Evolutionary conservation across 2,113 vertebrate genomes (phyloP), one percentile per base, ranked within the genome.

Genomic region (Vombatus ursinus): DNA sequence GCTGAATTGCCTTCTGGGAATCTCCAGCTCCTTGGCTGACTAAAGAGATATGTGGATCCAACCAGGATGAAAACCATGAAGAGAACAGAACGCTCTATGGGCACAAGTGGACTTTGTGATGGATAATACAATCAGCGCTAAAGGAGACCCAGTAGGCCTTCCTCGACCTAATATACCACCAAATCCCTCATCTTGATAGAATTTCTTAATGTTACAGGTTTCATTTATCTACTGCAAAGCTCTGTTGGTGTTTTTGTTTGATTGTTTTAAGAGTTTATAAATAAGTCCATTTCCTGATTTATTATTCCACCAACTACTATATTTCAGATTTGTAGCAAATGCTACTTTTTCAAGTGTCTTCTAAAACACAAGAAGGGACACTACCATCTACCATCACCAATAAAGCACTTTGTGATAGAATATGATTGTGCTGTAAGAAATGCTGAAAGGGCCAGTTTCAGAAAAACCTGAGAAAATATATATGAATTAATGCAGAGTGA

Each of bases 211-310:
- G 51, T 16, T 22, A 1, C 11, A 57, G 77, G 50, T 50, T 54
- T 90, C 37, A 9, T 77, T 51, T 19, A 24, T 52, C 68, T 48
- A 3, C 12, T 12, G 91, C n/a, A 84, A 54, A 91, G 90, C 10
- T 26, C 91, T 25, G 37, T 90, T 23, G 19, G 68, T 61, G 84
- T 51, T 90, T 97, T 95, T 28, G 24, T 95, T 84, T 92, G n/a
- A 44, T 52, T 91, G 23, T 50, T 95, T 91, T 68, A 92, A 90
- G 57, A 89, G 91, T 24, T 52, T 92, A 90, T 92, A 92, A 93
- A 52, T 94, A 96, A 96, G 91, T 68, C 90, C 19, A 37, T 48
- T 93, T 92, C 93, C 68, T 96, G 90, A 96, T 92, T 95, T 92
- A 92, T 89, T 54, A 77, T 16, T 47, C 91, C 50, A 92, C 2